Base-by-base conservation (phyloP, 2,797 vertebrate species). In the Tapirus indicus region DNA sequence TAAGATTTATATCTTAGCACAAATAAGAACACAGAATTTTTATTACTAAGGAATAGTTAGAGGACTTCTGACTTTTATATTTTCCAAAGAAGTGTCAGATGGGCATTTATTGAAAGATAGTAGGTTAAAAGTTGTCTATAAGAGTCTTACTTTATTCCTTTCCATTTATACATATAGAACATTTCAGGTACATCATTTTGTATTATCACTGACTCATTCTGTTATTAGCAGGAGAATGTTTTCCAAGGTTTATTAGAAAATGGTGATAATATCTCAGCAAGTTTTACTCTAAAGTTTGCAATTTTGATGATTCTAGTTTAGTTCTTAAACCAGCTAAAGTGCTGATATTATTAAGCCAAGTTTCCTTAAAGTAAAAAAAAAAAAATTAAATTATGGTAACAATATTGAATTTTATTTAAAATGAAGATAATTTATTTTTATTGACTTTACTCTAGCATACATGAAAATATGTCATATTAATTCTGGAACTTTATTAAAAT, bases 401-500 rank as follows among this genome's bases (percentile, higher is more conserved):
- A 74, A 74, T 47, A 35, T 75, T 49, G 20, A 2, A 69, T 56
- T 69, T 74, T 49, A 60, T 71, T 93, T 17, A 82, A 86, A 77
- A 87, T 32, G 12, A 74, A 84, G 52, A 25, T 13, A 18, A 83
- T 47, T 74, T 66, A 64, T 32, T 72, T 84, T 77, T 84, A 27
- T 52, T 90, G 3, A 97, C 7, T 77, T 91, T 41, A 97, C 7
- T 77, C 88, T 41, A 47, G 29, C 2, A 80, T 54, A 79, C 49
- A 58, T 41, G 7, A 58, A 96, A 62, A 21, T 56, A 68, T 17
- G 5, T 66, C 5, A 27, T 60, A 79, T 82, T 25, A 58, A 41
- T 95, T 94, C 35, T 66, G 14, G 4, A 92, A 72, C 5, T 56
- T 9, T 68, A 74, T 80, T 32, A 74, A 64, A 27, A 4, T 3